phyloP scores from a whole-genome alignment of 2,888 invertebrate genomes.

The Sinopyrophorus schimmeli region DNA sequence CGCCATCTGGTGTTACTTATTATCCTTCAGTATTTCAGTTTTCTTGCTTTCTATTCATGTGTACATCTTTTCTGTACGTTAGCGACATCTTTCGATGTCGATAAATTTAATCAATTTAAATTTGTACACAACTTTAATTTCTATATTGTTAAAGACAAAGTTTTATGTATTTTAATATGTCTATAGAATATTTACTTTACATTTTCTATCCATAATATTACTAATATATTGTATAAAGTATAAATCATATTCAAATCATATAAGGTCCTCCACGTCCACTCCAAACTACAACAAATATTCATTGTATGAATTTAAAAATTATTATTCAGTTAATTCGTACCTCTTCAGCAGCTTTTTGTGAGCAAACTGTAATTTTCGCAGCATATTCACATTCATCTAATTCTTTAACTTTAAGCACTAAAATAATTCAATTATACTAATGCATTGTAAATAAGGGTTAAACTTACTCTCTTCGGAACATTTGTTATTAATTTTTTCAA shows the following conservation, averaged over 20 bases:
- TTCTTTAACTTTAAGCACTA: constrained; percentile 13
- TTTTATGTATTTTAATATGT: too few species aligned
- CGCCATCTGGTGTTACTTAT: too few species aligned
- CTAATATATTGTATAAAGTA: not conserved
- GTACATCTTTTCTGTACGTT: too few species aligned
- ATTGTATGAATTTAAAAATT: not conserved
- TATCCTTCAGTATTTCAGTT: too few species aligned
- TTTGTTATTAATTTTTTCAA: constrained; percentile 51
- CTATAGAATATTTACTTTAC: too few species aligned
- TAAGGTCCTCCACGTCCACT: not conserved
- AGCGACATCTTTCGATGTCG: too few species aligned
- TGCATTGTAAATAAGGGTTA: not conserved
- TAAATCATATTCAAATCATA: constrained; percentile 1
- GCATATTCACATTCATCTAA: constrained; percentile 20
- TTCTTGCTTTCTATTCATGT: too few species aligned
- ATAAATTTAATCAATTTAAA: too few species aligned
- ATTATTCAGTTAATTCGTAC: constrained; percentile 8
- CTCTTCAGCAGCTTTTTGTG: constrained; percentile 3
- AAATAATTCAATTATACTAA: too few species aligned
- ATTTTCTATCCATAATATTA: too few species aligned
- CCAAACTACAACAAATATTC: constrained; percentile 9
- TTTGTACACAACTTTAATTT: too few species aligned
- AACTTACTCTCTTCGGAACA: constrained; percentile 52
- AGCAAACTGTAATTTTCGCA: constrained; percentile 4
- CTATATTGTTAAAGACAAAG: too few species aligned